Conservation (phyloP, 2,888 invertebrate species). For the Eutolmus rufibarbis region DNA sequence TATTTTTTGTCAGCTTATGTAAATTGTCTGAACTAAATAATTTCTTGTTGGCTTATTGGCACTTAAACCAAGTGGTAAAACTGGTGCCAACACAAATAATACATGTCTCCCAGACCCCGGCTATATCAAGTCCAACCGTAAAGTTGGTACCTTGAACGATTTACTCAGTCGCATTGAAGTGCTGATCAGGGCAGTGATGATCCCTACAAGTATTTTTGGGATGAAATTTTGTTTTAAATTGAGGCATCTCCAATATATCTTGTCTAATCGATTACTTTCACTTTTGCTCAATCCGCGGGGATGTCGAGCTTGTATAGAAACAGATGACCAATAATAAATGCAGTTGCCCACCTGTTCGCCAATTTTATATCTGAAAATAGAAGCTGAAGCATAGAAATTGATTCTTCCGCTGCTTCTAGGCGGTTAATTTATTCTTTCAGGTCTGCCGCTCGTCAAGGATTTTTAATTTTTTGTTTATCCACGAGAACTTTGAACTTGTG, state of each 20-base stretch:
- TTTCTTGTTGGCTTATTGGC: background rate
- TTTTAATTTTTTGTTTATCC: background rate
- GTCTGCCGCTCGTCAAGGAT: background rate
- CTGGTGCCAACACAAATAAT: background rate
- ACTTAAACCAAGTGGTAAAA: background rate
- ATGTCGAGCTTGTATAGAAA: background rate
- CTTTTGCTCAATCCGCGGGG: background rate
- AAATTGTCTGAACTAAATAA: constrained; percentile 10
- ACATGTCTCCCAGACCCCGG: background rate
- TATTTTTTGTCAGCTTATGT: background rate
- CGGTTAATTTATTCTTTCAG: background rate
- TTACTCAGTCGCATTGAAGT: background rate
- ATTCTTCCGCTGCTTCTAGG: background rate
- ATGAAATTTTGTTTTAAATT: background rate
- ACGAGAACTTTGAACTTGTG: background rate
- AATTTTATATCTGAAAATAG: background rate
- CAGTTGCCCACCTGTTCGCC: background rate
- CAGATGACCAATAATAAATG: background rate
- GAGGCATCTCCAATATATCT: background rate
- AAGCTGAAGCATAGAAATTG: background rate
- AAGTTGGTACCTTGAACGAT: background rate
- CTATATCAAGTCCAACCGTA: background rate
- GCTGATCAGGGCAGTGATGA: background rate
- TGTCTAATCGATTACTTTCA: background rate
- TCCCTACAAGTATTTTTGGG: background rate